Evolutionary conservation across 1,140 invertebrate genomes (phyloP).

Genomic region (Rhopalosiphum padi): DNA sequence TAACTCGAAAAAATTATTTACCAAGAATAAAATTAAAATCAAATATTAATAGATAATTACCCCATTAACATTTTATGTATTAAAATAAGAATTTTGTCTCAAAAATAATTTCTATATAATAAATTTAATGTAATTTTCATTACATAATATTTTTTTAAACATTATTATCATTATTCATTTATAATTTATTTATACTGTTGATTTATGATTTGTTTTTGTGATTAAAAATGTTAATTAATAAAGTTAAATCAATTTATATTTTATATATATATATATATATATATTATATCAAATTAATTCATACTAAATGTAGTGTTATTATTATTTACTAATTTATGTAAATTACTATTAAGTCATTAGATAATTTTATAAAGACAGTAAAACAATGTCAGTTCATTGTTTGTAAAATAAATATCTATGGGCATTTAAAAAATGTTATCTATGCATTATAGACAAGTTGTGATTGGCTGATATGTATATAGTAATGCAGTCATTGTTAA

Average conservation of each 20-base stretch:
- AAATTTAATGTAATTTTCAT: neutral
- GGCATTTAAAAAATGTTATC: slow-evolving; percentile 20
- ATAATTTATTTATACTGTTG: neutral
- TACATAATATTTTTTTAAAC: neutral
- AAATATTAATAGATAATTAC: neutral
- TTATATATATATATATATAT: neutral
- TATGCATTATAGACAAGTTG: neutral
- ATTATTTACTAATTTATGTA: neutral
- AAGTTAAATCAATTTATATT: neutral
- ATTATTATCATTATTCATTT: neutral
- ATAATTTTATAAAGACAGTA: neutral
- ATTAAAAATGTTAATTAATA: neutral
- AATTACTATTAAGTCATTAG: neutral
- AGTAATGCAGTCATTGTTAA: neutral
- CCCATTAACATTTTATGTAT: neutral
- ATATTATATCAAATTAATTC: neutral
- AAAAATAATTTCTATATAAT: slow-evolving; percentile 4
- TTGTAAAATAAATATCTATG: neutral
- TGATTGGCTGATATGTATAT: neutral
- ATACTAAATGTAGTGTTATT: neutral
- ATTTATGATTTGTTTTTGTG: neutral
- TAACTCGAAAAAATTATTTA: neutral
- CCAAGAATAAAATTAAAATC: neutral
- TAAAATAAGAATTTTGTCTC: neutral
- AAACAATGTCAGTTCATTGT: slow-evolving; percentile 17